Percentiles rank a stretch among this genome's conserved stretches.
Evolutionary conservation across 1,140 invertebrate species (phyloP).

Genomic region (Diachasma alloeum): DNA sequence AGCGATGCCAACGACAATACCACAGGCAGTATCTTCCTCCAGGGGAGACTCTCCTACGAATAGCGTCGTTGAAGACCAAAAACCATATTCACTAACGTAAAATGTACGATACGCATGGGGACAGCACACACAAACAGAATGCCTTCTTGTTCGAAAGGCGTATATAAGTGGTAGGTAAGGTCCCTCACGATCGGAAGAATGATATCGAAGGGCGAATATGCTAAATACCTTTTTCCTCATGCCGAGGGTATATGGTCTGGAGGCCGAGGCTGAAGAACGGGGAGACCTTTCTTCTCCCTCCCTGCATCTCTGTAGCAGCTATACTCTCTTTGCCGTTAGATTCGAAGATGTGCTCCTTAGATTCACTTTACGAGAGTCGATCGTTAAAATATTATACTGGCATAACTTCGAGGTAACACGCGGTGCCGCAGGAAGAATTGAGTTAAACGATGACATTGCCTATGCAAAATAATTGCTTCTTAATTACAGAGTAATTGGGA

Average conservation of each 20-base stretch:
- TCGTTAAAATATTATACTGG: slow-evolving; percentile 42
- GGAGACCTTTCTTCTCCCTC: neutral
- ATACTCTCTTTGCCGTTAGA: neutral
- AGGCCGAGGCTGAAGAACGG: neutral
- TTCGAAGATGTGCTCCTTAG: slow-evolving; percentile 9
- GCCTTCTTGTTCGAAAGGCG: neutral
- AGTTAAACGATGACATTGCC: slow-evolving; percentile 1
- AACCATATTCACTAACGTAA: neutral
- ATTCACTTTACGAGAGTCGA: slow-evolving; percentile 38
- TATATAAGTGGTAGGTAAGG: slow-evolving; percentile 5
- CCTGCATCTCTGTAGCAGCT: neutral
- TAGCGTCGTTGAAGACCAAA: neutral
- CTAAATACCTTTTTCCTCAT: slow-evolving; percentile 37
- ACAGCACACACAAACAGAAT: neutral
- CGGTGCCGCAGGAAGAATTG: slow-evolving; percentile 30
- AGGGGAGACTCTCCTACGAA: neutral
- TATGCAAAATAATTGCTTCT: slow-evolving; percentile 45
- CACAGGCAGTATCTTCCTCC: neutral
- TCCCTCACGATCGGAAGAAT: slow-evolving; percentile 28
- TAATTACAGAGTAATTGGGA: slow-evolving; percentile 41
- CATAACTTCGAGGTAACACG: slow-evolving; percentile 41
- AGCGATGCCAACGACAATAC: slow-evolving; percentile 38
- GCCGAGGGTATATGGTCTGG: neutral
- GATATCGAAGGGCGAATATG: slow-evolving; percentile 40
- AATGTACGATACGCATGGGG: neutral